Evolutionary conservation across 1,140 invertebrate genomes (phyloP), one percentile per base, ranked within the genome.

Genomic region (Geopemphigus sp.): DNA sequence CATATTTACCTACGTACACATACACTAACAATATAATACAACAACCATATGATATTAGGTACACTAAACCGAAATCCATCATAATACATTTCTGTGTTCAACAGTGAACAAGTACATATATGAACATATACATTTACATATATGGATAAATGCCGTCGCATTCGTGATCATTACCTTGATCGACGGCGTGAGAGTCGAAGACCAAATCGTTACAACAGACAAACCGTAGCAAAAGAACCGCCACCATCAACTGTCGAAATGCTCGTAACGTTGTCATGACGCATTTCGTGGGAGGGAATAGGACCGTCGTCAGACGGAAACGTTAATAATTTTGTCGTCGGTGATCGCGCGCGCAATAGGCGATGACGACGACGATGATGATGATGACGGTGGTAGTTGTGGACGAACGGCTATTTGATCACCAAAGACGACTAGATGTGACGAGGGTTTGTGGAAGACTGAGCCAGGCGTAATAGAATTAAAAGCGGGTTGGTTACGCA

Each of bases 401-500:
- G 19, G n/a, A 45, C 14, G 6, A 1, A 45, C 11, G n/a, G n/a
- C 1, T n/a, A 45, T 50, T 22, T 17, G n/a, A 29, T 6, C 14
- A 59, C n/a, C n/a, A n/a, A n/a, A n/a, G 73, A 17, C 39, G 15
- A 39, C 57, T 8, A 39, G 74, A 29, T 15, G 39, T 39, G n/a
- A 14, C 32, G 8, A 78, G 39, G 24, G 57, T 78, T 63, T 63
- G 74, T 47, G 57, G 56, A 78, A 61, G 74, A 78, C 74, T 78
- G 74, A 78, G 17, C 74, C 39, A 12, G 57, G 74, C 74, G 74
- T 78, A 78, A 63, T 63, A 39, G 57, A 78, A 78, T 63, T 63
- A 63, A 63, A 78, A 76, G 10, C 74, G 74, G 57, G 3, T 39
- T 39, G 32, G 32, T 39, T 39, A 39, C 32, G 74, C 53, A 56